These are phyloP conservation scores for Elgaria multicarinata DNA, from an alignment of 2,113 vertebrate species.

Conservation along the genomic window DNA sequence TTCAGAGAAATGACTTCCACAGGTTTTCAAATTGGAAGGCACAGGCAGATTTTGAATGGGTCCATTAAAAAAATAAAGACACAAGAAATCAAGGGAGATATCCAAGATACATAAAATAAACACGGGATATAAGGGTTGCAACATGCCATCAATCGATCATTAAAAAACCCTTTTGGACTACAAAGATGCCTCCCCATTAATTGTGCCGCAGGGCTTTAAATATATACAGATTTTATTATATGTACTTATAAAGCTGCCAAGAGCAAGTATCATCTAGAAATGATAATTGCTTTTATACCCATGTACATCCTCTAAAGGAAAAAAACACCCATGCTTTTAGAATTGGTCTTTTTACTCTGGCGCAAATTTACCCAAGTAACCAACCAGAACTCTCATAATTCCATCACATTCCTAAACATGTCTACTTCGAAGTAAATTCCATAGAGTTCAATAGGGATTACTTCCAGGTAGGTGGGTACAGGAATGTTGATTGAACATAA, in stretches of 20 bases:
- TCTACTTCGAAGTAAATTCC: neutral
- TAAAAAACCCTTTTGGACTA: neutral
- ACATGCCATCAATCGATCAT: neutral
- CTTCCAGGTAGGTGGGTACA: neutral
- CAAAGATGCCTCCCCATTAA: neutral
- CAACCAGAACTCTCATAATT: neutral
- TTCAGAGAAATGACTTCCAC: slow-evolving; percentile 31
- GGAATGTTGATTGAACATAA: no score
- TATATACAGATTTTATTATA: no score
- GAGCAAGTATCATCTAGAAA: no score
- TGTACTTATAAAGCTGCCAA: no score
- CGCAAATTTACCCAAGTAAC: neutral
- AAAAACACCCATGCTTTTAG: neutral
- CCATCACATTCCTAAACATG: neutral
- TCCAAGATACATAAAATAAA: neutral
- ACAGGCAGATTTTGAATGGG: slow-evolving; percentile 25
- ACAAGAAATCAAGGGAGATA: neutral
- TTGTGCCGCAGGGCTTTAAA: no score
- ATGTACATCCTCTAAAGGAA: neutral
- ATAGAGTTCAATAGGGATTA: neutral
- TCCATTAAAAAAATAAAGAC: neutral
- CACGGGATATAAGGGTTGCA: no score
- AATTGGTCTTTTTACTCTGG: neutral
- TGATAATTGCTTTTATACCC: no score
- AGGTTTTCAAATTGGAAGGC: neutral